These are phyloP conservation scores for Nyleta sp. DNA, from an alignment of 2,888 invertebrate species.

Conservation along the genomic window DNA sequence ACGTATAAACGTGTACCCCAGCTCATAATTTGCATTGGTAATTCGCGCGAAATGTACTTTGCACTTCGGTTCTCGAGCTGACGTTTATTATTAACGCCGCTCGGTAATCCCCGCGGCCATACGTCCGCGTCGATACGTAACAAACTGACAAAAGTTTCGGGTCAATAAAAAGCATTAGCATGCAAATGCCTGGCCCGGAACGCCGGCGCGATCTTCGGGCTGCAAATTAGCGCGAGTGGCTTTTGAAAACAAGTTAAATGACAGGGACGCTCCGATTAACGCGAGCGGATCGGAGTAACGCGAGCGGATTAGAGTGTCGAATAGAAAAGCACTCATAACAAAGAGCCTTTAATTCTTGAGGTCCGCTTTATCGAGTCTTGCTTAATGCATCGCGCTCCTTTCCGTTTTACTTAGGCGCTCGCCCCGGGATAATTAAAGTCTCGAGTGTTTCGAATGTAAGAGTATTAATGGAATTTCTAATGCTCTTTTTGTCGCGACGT, in stretches of 20 bases:
- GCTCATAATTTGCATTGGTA: conserved; percentile 37
- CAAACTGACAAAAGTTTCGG: conserved; percentile 19
- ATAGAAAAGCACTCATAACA: conserved; percentile 57
- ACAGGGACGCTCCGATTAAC: conserved; percentile 46
- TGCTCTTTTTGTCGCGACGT: conserved; percentile 70
- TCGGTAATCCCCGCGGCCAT: conserved; percentile 18
- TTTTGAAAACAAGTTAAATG: conserved; percentile 43
- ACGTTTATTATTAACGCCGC: conserved; percentile 21
- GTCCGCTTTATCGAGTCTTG: conserved; percentile 70
- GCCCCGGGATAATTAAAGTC: conserved; percentile 74
- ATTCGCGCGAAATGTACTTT: conserved; percentile 5
- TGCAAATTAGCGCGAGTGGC: conserved; percentile 32
- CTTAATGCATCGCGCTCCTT: conserved; percentile 72
- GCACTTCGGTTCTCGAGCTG: conserved; percentile 16
- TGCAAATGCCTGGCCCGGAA: conserved; percentile 18
- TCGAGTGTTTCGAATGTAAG: conserved; percentile 71
- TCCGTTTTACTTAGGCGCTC: conserved; percentile 65
- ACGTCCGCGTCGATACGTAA: conserved; percentile 1
- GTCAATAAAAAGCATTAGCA: conserved; percentile 35
- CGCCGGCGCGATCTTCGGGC: conserved; percentile 3
- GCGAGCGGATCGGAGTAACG: conserved; percentile 39
- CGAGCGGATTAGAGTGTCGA: conserved; percentile 43
- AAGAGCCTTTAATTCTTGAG: conserved; percentile 69
- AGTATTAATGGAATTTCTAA: conserved; percentile 77
- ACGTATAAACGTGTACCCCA: conserved; percentile 33